phyloP scores from a whole-genome alignment of 2,797 vertebrate genomes.

The Tangara arthus region DNA sequence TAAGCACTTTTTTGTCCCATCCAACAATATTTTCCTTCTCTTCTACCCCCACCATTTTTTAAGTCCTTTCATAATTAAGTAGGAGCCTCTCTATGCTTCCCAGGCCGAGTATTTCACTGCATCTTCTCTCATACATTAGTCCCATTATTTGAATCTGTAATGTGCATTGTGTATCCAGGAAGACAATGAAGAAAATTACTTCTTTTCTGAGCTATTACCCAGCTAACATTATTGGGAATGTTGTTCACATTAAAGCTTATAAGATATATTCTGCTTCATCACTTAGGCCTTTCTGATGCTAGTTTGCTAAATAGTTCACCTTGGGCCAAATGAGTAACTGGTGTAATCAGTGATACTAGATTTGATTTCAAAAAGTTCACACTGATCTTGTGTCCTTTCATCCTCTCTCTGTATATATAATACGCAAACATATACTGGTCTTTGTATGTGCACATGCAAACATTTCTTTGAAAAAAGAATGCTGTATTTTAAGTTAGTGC shows the following conservation, averaged over 20 bases:
- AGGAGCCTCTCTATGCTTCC: neutral
- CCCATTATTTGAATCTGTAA: neutral
- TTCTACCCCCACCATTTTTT: fast-evolving
- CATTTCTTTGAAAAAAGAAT: neutral
- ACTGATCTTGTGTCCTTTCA: neutral
- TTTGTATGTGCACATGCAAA: neutral
- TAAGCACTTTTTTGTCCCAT: neutral
- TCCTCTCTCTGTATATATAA: neutral
- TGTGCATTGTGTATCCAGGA: neutral
- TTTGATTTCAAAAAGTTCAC: neutral
- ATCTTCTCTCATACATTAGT: neutral
- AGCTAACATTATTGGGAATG: neutral
- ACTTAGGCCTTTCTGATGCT: neutral
- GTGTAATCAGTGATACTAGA: neutral
- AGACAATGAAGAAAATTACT: neutral
- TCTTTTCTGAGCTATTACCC: neutral
- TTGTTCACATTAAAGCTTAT: neutral
- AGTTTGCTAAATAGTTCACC: neutral
- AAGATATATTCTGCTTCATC: neutral
- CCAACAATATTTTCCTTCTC: neutral
- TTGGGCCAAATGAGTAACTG: neutral
- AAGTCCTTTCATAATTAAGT: neutral
- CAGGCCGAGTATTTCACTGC: neutral
- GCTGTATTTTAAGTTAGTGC: neutral
- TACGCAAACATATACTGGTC: neutral